Evolutionary conservation across 2,113 vertebrate species (phyloP).

Genomic region (Amphilophus citrinellus): DNA sequence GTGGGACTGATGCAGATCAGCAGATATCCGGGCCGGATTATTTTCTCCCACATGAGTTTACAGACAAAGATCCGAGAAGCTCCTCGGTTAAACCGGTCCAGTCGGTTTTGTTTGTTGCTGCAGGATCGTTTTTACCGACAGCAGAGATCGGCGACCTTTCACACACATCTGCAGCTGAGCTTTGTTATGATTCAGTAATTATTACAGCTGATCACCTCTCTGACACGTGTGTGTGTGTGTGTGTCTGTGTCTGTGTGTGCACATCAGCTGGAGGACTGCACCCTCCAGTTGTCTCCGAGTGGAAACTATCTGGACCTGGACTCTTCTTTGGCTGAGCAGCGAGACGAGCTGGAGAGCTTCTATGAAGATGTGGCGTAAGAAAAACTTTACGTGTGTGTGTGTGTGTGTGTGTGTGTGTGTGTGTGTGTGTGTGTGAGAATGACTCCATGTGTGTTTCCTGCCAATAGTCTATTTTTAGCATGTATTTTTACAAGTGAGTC

Average conservation of each 20-base stretch:
- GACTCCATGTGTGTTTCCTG: too few species aligned
- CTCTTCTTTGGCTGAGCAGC: constrained; percentile 91
- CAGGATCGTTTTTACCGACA: not conserved
- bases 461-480: too few species aligned
- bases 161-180: not conserved
- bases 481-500: not conserved
- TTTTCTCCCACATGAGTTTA: not conserved
- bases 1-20: not conserved
- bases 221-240: not conserved
- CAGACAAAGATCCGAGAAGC: not conserved
- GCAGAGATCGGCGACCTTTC: not conserved
- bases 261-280: constrained; percentile 91
- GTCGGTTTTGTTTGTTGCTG: constrained; percentile 10
- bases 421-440: too few species aligned
- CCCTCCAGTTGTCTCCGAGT: constrained; percentile 88
- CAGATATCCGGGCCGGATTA: accelerated
- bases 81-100: not conserved
- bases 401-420: too few species aligned
- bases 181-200: accelerated
- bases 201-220: not conserved
- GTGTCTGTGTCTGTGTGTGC: not conserved
- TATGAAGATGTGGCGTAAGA: constrained; percentile 92
- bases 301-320: constrained; percentile 96
- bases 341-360: constrained; percentile 92
- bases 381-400: not conserved